phyloP scores from a whole-genome alignment of 2,113 vertebrate genomes.

The Vicugna pacos region DNA sequence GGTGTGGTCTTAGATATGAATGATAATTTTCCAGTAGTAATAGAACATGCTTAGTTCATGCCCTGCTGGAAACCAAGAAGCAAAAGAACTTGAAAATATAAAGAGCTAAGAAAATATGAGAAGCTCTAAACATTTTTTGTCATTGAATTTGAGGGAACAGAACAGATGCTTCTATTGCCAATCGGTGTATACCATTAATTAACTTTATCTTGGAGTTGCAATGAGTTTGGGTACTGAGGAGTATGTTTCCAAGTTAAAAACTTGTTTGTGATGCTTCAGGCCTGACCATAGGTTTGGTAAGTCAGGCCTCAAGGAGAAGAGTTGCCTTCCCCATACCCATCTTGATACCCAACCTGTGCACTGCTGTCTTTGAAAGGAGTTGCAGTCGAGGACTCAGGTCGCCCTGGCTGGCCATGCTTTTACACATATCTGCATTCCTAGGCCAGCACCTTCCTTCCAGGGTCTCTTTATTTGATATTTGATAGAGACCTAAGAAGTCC shows the following conservation, averaged over 20 bases:
- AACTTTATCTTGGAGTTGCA: neutral
- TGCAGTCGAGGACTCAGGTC: neutral
- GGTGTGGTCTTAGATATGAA: neutral
- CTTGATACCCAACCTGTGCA: rapidly evolving
- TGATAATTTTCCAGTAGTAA: neutral
- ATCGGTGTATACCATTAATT: neutral
- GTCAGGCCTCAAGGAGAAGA: neutral
- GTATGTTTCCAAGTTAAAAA: neutral
- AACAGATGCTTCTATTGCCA: neutral
- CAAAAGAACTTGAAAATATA: neutral
- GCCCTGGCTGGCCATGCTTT: rapidly evolving
- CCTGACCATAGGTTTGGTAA: neutral
- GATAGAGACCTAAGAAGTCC: neutral
- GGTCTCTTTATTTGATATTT: neutral
- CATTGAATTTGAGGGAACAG: neutral
- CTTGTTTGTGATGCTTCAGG: neutral
- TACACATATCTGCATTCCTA: rapidly evolving
- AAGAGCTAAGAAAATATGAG: neutral
- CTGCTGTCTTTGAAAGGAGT: neutral
- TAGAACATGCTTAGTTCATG: neutral
- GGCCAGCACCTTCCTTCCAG: neutral
- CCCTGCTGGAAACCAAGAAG: neutral
- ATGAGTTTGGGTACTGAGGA: neutral
- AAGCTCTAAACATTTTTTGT: neutral
- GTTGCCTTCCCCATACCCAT: rapidly evolving